Conservation (phyloP, 35 echinoderm and acorn worm species). For the Lytechinus pictus region DNA sequence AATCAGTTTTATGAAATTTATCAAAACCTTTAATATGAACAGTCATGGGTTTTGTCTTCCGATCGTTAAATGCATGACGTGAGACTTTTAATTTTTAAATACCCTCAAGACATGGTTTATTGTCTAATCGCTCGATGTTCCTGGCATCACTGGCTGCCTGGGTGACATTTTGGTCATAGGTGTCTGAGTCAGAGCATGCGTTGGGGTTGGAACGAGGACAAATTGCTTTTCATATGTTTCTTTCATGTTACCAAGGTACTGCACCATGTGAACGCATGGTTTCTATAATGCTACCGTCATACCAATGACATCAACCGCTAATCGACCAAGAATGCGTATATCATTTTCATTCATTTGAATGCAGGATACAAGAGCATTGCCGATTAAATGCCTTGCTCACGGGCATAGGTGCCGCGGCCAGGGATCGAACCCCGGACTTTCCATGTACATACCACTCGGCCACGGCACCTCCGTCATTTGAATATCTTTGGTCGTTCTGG, state of each 20-base stretch:
- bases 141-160: background rate
- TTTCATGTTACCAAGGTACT: background rate
- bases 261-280: background rate
- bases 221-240: background rate
- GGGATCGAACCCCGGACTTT: too few relatives aligned
- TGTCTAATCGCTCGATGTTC: slow-evolving; percentile 4
- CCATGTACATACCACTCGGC: too few relatives aligned
- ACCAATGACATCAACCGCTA: too few relatives aligned
- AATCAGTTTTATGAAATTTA: too few relatives aligned
- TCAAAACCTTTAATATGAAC: background rate
- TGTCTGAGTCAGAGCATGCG: background rate
- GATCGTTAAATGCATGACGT: background rate
- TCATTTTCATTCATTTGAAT: too few relatives aligned
- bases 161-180: background rate
- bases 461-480: too few relatives aligned
- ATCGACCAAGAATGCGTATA: too few relatives aligned
- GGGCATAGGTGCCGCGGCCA: too few relatives aligned
- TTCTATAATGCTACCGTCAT: background rate
- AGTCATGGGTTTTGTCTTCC: background rate
- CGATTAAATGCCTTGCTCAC: too few relatives aligned
- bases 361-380: too few relatives aligned
- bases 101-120: background rate
- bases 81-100: background rate
- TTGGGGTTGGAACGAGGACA: background rate
- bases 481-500: too few relatives aligned